Conservation (phyloP, 2,113 vertebrate species). For the Tyto alba region DNA sequence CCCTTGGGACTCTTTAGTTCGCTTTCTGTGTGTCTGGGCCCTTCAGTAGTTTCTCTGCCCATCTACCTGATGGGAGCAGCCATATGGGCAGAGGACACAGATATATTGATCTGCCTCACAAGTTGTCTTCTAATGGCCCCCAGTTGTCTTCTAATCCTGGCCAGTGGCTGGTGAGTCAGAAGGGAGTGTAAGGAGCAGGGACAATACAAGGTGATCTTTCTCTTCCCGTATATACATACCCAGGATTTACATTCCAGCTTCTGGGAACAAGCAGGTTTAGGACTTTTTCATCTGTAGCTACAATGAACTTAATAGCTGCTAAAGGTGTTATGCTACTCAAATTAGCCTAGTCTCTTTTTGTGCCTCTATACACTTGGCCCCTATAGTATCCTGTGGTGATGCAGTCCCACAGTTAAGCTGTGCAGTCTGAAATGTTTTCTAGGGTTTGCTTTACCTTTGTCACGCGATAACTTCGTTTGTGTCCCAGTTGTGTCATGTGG, state of each 20-base stretch:
- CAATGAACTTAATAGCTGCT: background rate
- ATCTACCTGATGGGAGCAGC: background rate
- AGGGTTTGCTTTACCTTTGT: background rate
- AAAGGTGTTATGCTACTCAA: background rate
- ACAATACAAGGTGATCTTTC: background rate
- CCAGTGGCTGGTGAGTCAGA: background rate
- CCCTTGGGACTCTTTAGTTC: background rate
- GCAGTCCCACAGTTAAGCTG: background rate
- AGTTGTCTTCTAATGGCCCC: background rate
- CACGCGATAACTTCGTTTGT: rapidly evolving
- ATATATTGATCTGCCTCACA: background rate
- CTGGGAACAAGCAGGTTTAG: background rate
- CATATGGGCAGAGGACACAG: background rate
- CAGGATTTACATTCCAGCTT: background rate
- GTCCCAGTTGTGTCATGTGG: background rate
- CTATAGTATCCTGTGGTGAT: background rate
- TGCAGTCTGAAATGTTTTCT: background rate
- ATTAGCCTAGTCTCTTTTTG: background rate
- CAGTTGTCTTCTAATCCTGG: background rate
- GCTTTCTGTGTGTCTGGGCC: background rate
- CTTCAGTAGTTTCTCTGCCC: background rate
- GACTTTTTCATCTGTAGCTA: background rate
- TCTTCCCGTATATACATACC: background rate
- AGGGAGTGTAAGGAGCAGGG: background rate
- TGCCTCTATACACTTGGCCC: background rate